phyloP scores from a whole-genome alignment of 2,888 invertebrate genomes.

The Scaptomyza tumidula region DNA sequence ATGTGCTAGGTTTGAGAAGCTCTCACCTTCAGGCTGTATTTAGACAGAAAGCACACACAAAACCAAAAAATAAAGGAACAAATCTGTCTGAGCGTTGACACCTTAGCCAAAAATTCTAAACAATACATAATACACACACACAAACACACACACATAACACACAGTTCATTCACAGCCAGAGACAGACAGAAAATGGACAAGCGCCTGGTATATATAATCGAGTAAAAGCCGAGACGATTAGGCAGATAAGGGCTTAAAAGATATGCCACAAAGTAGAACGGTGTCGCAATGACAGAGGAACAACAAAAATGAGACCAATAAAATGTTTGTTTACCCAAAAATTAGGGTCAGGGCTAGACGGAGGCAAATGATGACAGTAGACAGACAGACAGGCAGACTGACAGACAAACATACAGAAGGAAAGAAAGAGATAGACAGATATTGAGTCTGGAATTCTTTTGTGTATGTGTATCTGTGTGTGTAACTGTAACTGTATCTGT shows the following conservation, averaged over 20 bases:
- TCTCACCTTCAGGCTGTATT: conserved; percentile 20
- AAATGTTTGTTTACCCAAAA: conserved; percentile 68
- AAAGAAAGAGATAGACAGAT: neutral
- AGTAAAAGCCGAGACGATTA: conserved; percentile 35
- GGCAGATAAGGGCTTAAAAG: conserved; percentile 57
- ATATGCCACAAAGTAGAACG: conserved; percentile 42
- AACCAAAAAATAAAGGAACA: too few species aligned
- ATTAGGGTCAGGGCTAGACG: conserved; percentile 75
- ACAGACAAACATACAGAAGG: conserved; percentile 24
- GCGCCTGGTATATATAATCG: too few species aligned
- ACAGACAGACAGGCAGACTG: conserved; percentile 33
- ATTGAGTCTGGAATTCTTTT: conserved; percentile 28
- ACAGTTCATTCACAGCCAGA: conserved; percentile 46
- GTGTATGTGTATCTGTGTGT: conserved; percentile 17
- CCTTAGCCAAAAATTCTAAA: conserved; percentile 46
- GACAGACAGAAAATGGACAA: neutral
- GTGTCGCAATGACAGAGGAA: conserved; percentile 43
- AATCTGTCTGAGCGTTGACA: conserved; percentile 60
- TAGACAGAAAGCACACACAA: conserved; percentile 19
- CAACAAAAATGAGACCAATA: conserved; percentile 38
- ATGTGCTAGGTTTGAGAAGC: conserved; percentile 53
- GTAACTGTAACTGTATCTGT: conserved; percentile 55
- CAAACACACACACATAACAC: too few species aligned
- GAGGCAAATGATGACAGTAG: conserved; percentile 37
- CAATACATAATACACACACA: conserved; percentile 22